Conservation (phyloP, 2,888 invertebrate species). For the Limenitis camilla region DNA sequence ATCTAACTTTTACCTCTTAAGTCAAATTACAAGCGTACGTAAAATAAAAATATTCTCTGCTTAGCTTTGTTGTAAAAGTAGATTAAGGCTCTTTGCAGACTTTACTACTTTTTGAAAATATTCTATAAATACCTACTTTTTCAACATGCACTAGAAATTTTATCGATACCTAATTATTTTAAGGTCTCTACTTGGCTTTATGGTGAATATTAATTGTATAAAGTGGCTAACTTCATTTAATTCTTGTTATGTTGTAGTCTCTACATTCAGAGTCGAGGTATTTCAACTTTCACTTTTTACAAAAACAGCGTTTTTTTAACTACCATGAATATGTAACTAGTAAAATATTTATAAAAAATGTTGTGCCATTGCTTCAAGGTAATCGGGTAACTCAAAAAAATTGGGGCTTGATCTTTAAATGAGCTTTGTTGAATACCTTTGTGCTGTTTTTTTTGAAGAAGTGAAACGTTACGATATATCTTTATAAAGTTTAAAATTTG, state of each 20-base stretch:
- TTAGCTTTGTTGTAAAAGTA: constrained; percentile 1
- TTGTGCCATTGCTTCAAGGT: constrained; percentile 20
- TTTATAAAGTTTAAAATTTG: not conserved
- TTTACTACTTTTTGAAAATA: not conserved
- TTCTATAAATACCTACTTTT: too few species aligned
- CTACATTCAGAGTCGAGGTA: not conserved
- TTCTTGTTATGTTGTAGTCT: not conserved
- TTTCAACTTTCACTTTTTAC: constrained; percentile 56
- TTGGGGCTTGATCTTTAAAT: constrained; percentile 18
- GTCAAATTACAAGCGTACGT: constrained; percentile 26
- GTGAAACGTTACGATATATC: constrained; percentile 2
- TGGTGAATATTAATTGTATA: too few species aligned
- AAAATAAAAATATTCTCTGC: constrained; percentile 8
- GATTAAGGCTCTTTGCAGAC: constrained; percentile 6
- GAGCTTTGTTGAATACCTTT: constrained; percentile 5
- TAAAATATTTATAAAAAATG: constrained; percentile 35
- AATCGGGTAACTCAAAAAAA: constrained; percentile 24
- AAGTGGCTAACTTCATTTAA: not conserved
- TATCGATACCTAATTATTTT: too few species aligned
- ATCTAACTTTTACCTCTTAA: constrained; percentile 28
- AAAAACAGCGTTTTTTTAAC: constrained; percentile 34
- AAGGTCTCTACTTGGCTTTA: too few species aligned
- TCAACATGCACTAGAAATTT: too few species aligned
- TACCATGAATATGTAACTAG: constrained; percentile 17
- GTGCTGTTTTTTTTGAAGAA: not conserved